Percentiles rank a stretch among this genome's conserved stretches.
Evolutionary conservation across 2,113 vertebrate genomes (phyloP).

Genomic region (Ictalurus furcatus): DNA sequence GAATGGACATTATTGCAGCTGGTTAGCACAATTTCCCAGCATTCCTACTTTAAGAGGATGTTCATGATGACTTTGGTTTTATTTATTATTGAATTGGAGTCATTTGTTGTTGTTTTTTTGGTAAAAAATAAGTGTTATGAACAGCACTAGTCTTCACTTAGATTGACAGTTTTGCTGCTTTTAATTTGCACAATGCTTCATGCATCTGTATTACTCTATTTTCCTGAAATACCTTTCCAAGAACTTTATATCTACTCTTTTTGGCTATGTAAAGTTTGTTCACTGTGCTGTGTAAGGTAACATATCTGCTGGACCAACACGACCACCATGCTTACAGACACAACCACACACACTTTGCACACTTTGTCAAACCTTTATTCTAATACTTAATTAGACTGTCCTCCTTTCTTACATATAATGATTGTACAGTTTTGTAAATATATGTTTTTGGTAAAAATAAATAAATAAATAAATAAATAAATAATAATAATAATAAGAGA

Average conservation of each 20-base stretch:
- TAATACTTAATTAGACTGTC: neutral
- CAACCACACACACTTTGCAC: slow-evolving; percentile 14
- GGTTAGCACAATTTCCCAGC: slow-evolving; percentile 1
- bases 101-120: neutral
- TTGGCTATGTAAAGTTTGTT: neutral
- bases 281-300: slow-evolving; percentile 22
- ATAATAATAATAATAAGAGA: neutral
- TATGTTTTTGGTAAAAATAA: slow-evolving; percentile 64
- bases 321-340: neutral
- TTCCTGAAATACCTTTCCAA: neutral
- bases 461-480: too few relatives aligned
- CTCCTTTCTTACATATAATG: slow-evolving; percentile 9
- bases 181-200: slow-evolving; percentile 33
- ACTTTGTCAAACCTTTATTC: slow-evolving; percentile 5
- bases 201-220: slow-evolving; percentile 3
- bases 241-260: neutral
- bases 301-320: slow-evolving; percentile 18
- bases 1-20: slow-evolving; percentile 2
- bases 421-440: slow-evolving; percentile 32
- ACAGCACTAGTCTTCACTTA: slow-evolving; percentile 29
- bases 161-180: slow-evolving; percentile 28
- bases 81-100: neutral
- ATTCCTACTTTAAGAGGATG: neutral
- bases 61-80: neutral
- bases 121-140: neutral